Evolutionary conservation across 2,113 vertebrate species (phyloP).

Genomic region (Ploceus nigricollis): DNA sequence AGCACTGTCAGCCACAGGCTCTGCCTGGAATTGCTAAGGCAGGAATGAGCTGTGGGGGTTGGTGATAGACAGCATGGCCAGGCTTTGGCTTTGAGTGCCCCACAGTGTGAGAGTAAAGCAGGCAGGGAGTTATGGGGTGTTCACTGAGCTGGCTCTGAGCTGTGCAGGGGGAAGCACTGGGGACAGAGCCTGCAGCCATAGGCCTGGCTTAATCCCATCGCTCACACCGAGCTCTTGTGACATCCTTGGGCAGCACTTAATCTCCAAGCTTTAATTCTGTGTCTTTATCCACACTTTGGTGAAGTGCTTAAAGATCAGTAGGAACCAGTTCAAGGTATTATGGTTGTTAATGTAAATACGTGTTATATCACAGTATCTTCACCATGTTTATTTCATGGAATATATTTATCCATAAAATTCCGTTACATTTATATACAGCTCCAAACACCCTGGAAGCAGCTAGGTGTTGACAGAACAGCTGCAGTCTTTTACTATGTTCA

Average conservation of each 20-base stretch:
- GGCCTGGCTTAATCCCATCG: background rate
- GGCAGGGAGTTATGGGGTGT: background rate
- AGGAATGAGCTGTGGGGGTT: background rate
- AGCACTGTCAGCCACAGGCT: background rate
- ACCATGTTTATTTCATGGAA: background rate
- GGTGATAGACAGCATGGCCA: background rate
- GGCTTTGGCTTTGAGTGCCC: conserved; percentile 50
- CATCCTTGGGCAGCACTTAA: background rate
- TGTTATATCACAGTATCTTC: background rate
- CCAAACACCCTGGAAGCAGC: conserved; percentile 41
- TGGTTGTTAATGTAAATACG: background rate
- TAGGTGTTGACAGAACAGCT: conserved; percentile 55
- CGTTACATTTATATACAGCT: conserved; percentile 29
- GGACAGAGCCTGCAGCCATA: conserved; percentile 32
- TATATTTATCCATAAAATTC: conserved; percentile 46
- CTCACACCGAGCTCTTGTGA: background rate
- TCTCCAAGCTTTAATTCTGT: background rate
- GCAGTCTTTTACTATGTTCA: conserved; percentile 65
- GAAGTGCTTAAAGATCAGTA: background rate
- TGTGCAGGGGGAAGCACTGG: background rate
- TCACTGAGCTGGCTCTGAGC: background rate
- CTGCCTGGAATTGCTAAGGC: background rate
- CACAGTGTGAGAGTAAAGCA: background rate
- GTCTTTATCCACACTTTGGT: background rate
- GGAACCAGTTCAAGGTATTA: background rate